Evolutionary conservation across 2,888 invertebrate genomes (phyloP).

Genomic region (Conchocele bisecta): DNA sequence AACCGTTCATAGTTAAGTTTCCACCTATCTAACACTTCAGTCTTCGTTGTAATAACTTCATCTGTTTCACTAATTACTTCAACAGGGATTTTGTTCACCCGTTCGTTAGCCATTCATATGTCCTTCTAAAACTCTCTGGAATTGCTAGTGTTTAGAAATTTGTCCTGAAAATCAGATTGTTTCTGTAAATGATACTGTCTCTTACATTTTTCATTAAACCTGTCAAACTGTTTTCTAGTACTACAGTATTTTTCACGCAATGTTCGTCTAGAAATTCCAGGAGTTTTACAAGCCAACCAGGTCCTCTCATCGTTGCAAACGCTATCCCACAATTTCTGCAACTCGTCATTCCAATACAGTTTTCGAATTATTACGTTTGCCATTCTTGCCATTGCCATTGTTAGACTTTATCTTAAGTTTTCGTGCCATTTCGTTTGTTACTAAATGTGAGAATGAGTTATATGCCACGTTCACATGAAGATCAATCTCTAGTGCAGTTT

Average conservation of each 20-base stretch:
- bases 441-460: not conserved
- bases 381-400: not conserved
- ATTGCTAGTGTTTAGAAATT: not conserved
- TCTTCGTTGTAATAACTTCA: too few relatives aligned
- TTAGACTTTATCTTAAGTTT: not conserved
- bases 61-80: too few relatives aligned
- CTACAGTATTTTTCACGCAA: not conserved
- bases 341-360: not conserved
- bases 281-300: not conserved
- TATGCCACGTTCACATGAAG: not conserved
- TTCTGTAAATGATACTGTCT: conserved; percentile 1
- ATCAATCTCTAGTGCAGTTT: not conserved
- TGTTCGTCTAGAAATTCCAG: not conserved
- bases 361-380: too few relatives aligned
- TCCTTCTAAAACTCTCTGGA: conserved; percentile 4
- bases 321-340: conserved; percentile 2
- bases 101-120: too few relatives aligned
- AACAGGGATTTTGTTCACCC: too few relatives aligned
- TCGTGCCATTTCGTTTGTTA: not conserved
- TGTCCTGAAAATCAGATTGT: not conserved
- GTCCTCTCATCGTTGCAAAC: not conserved
- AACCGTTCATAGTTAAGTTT: too few relatives aligned
- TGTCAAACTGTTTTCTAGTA: not conserved
- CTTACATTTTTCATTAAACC: conserved; percentile 5
- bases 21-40: too few relatives aligned